These are phyloP conservation scores for Linepithema humile DNA, from an alignment of 1,140 invertebrate species.

Conservation along the genomic window DNA sequence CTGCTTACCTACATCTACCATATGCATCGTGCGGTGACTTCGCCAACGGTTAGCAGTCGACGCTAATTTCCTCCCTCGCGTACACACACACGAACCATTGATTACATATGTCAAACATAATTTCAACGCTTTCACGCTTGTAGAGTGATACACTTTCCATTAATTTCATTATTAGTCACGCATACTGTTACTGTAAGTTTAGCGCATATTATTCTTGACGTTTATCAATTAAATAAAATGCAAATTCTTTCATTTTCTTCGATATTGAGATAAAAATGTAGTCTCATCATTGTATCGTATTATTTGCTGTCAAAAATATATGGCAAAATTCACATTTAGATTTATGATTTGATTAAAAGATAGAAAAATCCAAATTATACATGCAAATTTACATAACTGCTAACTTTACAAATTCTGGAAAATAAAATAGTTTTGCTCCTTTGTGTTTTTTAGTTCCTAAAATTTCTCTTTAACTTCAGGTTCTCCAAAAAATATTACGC, in stretches of 20 bases:
- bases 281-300: not conserved
- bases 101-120: conserved; percentile 3
- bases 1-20: not conserved
- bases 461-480: not conserved
- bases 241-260: not conserved
- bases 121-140: not conserved
- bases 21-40: not conserved
- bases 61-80: conserved; percentile 3
- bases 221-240: not conserved
- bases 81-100: not conserved
- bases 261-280: not conserved
- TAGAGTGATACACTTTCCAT: not conserved
- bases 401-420: not conserved
- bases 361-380: not conserved
- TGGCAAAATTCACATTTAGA: not conserved
- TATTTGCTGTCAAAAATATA: not conserved
- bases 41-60: too few relatives aligned
- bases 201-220: not conserved
- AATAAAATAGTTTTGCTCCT: not conserved
- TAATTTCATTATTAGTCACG: not conserved
- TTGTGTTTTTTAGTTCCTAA: not conserved
- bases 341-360: not conserved
- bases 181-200: too few relatives aligned
- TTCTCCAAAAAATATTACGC: not conserved
- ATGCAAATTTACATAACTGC: not conserved